These are phyloP conservation scores for Drosophila murphyi DNA, from an alignment of 1,140 invertebrate genomes.

Conservation along the genomic window DNA sequence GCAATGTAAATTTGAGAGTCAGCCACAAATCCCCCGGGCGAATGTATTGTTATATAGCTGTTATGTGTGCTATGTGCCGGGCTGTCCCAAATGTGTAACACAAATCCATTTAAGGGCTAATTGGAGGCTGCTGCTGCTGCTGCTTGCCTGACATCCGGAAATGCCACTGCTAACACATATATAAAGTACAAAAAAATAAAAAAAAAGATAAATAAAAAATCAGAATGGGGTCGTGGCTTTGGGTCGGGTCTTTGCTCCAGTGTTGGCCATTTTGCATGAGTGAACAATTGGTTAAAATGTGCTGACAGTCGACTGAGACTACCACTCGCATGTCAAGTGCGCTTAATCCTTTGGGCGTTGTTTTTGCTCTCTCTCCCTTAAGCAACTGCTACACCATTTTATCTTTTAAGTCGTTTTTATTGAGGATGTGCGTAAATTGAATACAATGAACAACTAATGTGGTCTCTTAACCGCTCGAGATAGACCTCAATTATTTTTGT, in stretches of 20 bases:
- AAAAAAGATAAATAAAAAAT: neutral
- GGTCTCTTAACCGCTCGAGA: slow-evolving; percentile 9
- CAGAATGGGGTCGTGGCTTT: neutral
- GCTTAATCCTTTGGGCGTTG: slow-evolving; percentile 66
- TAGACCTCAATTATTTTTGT: slow-evolving; percentile 60
- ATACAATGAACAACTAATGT: slow-evolving; percentile 23
- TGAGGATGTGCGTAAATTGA: slow-evolving; percentile 23
- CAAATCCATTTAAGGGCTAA: slow-evolving; percentile 79
- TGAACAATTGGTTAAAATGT: slow-evolving; percentile 28
- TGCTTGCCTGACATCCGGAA: slow-evolving; percentile 51
- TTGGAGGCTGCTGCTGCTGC: slow-evolving; percentile 50
- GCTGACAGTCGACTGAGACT: slow-evolving; percentile 20
- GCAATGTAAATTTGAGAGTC: slow-evolving; percentile 24
- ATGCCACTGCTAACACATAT: slow-evolving; percentile 45
- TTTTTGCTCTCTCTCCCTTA: slow-evolving; percentile 26
- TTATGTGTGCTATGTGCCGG: neutral
- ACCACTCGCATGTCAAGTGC: slow-evolving; percentile 14
- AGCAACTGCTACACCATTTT: slow-evolving; percentile 53
- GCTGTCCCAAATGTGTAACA: slow-evolving; percentile 61
- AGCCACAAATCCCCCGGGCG: slow-evolving; percentile 58
- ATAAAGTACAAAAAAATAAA: slow-evolving; percentile 20
- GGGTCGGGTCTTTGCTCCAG: slow-evolving; percentile 30
- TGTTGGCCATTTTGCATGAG: slow-evolving; percentile 42
- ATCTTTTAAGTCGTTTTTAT: slow-evolving; percentile 64
- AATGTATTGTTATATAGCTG: slow-evolving; percentile 51